Conservation (phyloP, 2,797 vertebrate species). For the Pelobates cultripes region DNA sequence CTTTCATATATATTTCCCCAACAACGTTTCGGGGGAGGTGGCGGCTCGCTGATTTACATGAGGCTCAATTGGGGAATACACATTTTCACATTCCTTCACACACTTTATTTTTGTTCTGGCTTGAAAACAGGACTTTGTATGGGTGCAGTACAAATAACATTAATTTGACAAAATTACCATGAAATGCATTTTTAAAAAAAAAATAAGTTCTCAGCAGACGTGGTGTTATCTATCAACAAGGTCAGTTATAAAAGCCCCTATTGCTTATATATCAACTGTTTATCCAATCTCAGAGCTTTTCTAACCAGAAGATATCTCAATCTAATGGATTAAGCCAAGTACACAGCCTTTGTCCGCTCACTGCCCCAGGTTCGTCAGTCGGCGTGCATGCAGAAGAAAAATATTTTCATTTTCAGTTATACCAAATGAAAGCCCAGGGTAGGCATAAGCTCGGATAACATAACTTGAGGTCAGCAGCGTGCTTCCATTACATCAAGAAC, state of each 20-base stretch:
- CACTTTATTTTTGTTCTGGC: no score
- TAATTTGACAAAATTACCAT: no score
- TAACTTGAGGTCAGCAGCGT: background rate
- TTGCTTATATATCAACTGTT: background rate
- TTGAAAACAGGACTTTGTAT: no score
- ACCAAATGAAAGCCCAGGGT: background rate
- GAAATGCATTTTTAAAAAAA: no score
- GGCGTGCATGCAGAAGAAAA: background rate
- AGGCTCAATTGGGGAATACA: no score
- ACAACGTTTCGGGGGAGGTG: no score
- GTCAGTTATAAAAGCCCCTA: background rate
- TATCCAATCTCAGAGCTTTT: background rate
- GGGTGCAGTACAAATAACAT: no score
- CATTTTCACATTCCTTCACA: no score
- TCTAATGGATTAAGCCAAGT: background rate
- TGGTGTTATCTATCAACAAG: no score
- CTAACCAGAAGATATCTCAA: background rate
- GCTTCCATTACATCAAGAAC: constrained; percentile 8
- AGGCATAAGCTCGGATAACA: constrained; percentile 26
- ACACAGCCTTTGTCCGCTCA: background rate
- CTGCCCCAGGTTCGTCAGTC: background rate
- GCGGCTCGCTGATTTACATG: no score
- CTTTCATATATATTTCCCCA: no score
- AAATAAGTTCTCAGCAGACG: no score
- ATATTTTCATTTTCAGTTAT: constrained; percentile 15